phyloP scores from a whole-genome alignment of 2,888 invertebrate genomes.

The Graphium colonna region DNA sequence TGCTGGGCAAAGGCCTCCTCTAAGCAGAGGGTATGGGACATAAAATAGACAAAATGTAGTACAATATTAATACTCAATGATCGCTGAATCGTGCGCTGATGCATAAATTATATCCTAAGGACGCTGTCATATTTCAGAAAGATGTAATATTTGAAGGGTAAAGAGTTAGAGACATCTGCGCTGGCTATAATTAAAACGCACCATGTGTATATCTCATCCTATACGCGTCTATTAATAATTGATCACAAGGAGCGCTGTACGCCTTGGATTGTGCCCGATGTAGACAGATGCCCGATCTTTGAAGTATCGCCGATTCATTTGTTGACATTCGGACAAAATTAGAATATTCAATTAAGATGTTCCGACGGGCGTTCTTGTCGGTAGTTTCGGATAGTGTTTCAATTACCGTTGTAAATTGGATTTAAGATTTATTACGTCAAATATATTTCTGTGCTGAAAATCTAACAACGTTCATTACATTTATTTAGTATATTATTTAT shows the following conservation, averaged over 20 bases:
- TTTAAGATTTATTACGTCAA: neutral
- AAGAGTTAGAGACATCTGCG: slow-evolving; percentile 15
- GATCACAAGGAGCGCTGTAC: slow-evolving; percentile 14
- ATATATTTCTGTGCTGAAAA: neutral
- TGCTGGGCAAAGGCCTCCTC: no score
- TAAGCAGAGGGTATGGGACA: no score
- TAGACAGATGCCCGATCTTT: slow-evolving; percentile 22
- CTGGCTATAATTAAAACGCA: slow-evolving; percentile 14
- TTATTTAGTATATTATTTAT: no score
- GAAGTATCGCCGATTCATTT: slow-evolving; percentile 17
- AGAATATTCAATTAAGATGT: slow-evolving; percentile 2
- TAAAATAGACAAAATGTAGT: no score
- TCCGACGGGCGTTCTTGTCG: neutral
- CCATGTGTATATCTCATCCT: slow-evolving; percentile 13
- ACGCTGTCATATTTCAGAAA: neutral
- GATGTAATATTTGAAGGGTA: slow-evolving; percentile 1
- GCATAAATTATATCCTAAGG: neutral
- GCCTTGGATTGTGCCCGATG: slow-evolving; percentile 16
- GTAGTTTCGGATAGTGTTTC: neutral
- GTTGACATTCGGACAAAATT: slow-evolving; percentile 17
- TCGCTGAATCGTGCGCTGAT: neutral
- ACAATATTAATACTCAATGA: neutral
- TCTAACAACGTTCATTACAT: no score
- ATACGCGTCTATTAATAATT: slow-evolving; percentile 22
- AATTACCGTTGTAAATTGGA: neutral